Evolutionary conservation across 2,113 vertebrate genomes (phyloP), one percentile per base, ranked within the genome.

Genomic region (Scalopus aquaticus): DNA sequence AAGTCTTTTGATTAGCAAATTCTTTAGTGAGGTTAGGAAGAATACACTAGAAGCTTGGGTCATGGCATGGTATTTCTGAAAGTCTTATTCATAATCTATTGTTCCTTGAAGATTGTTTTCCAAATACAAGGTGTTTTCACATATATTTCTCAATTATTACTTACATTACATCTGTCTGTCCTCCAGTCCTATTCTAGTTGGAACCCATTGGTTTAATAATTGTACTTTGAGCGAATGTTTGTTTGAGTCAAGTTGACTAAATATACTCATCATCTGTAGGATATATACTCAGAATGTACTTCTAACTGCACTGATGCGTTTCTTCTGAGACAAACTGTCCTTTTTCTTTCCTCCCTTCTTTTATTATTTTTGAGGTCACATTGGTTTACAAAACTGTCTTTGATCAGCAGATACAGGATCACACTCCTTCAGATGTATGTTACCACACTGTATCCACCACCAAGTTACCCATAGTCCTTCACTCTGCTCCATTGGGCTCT

Each of bases 1-100:
- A 89, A 74, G 32, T 26, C 10, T 30, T 64, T 95, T 87, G 35
- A 51, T 89, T 76, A 4, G n/a, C 79, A 64, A 94, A 79, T 88
- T 79, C 49, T 78, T 76, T 11, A 0, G 17, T 35, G 17, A 4
- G 20, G n/a, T 32, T 51, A 30, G 32, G 44, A 92, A 80, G 30
- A 83, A 74, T 37, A 32, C 10, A 67, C 30, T 35, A 73, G 56
- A 83, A 69, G 30, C 9, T 44, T 65, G 20, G 39, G 22, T 13
- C 44, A 82, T 4, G 28, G 35, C 17, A 32, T 26, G 9, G 10
- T 32, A 58, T 20, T 74, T 58, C 82, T 86, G 39, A 90, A 90
- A 51, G 42, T 46, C 39, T 69, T 81, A 30, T 56, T 8, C 26
- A 80, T 67, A 37, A 84, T 81, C 72, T 30, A 32, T 4, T 69